Percentiles rank a stretch among this genome's conserved stretches.
Conservation (phyloP, 2,888 invertebrate genomes). For the Allacma fusca region DNA sequence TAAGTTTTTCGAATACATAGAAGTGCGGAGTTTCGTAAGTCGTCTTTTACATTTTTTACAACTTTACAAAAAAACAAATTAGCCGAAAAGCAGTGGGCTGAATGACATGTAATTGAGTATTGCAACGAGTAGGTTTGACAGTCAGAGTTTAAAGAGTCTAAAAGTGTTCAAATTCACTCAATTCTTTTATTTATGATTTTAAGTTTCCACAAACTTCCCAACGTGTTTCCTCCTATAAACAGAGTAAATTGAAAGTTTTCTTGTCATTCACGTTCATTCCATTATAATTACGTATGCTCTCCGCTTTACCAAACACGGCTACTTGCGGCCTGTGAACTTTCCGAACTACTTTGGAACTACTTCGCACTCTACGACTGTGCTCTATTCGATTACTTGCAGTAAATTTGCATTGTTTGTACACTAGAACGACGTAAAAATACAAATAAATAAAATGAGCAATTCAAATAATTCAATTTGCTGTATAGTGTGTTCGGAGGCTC, state of each 20-base stretch:
- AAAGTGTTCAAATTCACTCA: conserved; percentile 1
- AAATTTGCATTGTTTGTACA: no score
- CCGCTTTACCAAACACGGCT: no score
- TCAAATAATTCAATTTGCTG: conserved; percentile 24
- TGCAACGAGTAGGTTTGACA: not conserved
- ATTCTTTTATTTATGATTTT: conserved; percentile 5
- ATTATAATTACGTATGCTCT: no score
- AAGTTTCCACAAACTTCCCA: not conserved
- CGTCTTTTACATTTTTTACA: not conserved
- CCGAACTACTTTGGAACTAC: no score
- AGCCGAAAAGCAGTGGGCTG: not conserved
- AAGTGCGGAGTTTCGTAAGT: not conserved
- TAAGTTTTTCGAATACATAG: not conserved
- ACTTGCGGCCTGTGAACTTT: no score
- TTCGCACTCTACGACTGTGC: no score
- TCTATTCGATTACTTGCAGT: no score
- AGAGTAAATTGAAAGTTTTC: no score
- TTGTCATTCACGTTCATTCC: no score
- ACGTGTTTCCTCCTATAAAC: no score
- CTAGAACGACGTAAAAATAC: conserved; percentile 3
- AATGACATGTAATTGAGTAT: conserved; percentile 1
- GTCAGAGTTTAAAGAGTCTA: not conserved
- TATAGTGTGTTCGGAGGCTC: not conserved
- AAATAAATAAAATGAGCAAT: conserved; percentile 39
- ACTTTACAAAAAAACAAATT: not conserved